phyloP scores from a whole-genome alignment of 2,113 vertebrate genomes.

The Gymnogyps californianus region DNA sequence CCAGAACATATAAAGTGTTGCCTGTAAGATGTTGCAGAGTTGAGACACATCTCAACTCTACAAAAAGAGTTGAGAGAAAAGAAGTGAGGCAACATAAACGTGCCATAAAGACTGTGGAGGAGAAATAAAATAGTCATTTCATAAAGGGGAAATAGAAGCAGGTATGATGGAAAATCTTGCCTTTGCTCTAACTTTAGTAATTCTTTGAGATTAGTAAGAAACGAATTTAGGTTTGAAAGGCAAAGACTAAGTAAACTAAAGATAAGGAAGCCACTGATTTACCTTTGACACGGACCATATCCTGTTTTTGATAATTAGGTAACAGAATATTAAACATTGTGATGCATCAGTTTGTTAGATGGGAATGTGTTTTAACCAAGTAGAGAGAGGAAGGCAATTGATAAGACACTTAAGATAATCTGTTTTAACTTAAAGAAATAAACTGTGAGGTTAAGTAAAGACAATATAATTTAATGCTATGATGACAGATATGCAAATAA shows the following conservation, averaged over 20 bases:
- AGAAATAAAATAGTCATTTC: not conserved
- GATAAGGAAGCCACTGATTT: not conserved
- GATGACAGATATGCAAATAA: not conserved
- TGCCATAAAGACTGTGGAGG: not conserved
- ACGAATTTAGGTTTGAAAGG: not conserved
- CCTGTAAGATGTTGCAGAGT: not conserved
- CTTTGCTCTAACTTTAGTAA: not conserved
- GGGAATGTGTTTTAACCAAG: not conserved
- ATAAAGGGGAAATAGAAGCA: not conserved
- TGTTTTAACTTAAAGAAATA: not conserved
- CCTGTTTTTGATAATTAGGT: not conserved
- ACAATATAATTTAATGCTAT: not conserved
- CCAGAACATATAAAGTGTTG: not conserved
- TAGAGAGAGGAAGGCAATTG: not conserved
- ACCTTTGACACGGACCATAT: not conserved
- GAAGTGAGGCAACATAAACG: not conserved
- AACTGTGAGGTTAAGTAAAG: not conserved
- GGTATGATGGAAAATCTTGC: not conserved
- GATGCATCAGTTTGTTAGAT: not conserved
- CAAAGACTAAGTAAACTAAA: not conserved
- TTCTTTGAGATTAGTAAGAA: not conserved
- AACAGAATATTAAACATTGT: not conserved
- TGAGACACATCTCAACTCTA: no score
- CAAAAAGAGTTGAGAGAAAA: not conserved
- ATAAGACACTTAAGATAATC: not conserved